phyloP scores from a whole-genome alignment of 2,113 vertebrate genomes.

The Nothoprocta pentlandii region DNA sequence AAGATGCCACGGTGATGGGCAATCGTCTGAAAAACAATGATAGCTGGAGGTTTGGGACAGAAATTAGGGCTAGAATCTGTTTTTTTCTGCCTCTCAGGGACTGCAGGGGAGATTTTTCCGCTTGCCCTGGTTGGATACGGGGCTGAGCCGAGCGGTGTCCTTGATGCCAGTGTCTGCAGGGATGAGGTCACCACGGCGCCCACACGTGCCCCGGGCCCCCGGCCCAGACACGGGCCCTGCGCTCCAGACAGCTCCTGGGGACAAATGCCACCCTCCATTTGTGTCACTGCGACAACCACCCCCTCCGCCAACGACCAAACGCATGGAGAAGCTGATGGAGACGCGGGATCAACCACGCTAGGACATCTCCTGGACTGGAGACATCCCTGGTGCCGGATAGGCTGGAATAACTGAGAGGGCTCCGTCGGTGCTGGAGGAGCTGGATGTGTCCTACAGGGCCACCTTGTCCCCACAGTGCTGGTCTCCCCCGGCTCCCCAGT shows the following conservation, averaged over 20 bases:
- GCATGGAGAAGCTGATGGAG: neutral
- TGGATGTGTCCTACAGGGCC: neutral
- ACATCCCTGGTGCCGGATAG: neutral
- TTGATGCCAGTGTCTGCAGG: neutral
- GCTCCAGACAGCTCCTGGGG: neutral
- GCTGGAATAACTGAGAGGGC: neutral
- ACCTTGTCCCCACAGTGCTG: neutral
- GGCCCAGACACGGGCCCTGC: neutral
- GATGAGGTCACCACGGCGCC: neutral
- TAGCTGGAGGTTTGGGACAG: rapidly evolving
- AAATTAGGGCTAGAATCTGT: neutral
- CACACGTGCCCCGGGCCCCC: rapidly evolving
- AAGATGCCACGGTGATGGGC: rapidly evolving
- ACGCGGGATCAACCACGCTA: conserved; percentile 15
- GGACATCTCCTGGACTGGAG: neutral
- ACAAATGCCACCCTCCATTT: conserved; percentile 33
- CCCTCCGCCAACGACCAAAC: conserved; percentile 22
- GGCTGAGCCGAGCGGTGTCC: rapidly evolving
- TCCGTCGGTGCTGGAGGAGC: neutral
- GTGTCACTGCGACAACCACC: neutral
- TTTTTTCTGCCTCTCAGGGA: neutral
- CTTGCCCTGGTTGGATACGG: rapidly evolving
- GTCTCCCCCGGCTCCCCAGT: neutral
- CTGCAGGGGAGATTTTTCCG: rapidly evolving
- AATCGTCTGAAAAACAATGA: neutral